Conservation (phyloP, 2,797 vertebrate genomes). For the Pteronotus mesoamericanus region DNA sequence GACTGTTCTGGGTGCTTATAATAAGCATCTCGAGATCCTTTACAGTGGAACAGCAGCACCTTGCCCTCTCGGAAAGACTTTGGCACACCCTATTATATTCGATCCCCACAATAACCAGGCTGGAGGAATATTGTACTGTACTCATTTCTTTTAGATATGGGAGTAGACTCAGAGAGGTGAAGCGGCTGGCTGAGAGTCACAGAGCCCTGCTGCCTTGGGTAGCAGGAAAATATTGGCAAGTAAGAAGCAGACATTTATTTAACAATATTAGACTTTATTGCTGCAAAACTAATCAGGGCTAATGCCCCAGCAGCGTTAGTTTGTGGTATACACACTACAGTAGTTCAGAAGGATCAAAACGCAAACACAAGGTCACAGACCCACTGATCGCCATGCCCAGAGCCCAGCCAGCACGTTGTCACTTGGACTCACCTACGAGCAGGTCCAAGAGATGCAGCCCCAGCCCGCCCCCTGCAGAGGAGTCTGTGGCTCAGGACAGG, state of each 20-base stretch:
- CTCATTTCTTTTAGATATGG: neutral
- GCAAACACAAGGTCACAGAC: neutral
- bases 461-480: neutral
- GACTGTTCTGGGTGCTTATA: neutral
- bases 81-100: neutral
- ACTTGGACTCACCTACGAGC: neutral
- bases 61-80: neutral
- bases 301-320: neutral
- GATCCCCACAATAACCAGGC: slow-evolving; percentile 5
- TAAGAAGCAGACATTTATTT: neutral
- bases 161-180: slow-evolving; percentile 39
- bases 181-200: slow-evolving; percentile 14
- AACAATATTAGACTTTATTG: neutral
- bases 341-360: neutral
- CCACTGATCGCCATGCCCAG: neutral
- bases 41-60: neutral
- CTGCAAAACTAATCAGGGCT: neutral
- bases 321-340: neutral
- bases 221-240: neutral
- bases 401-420: neutral
- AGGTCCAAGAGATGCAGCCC: neutral
- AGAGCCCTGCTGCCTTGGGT: neutral
- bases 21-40: neutral
- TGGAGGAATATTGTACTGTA: neutral
- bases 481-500: neutral